Conservation (phyloP, 2,797 vertebrate genomes). For the Ceryle rudis region DNA sequence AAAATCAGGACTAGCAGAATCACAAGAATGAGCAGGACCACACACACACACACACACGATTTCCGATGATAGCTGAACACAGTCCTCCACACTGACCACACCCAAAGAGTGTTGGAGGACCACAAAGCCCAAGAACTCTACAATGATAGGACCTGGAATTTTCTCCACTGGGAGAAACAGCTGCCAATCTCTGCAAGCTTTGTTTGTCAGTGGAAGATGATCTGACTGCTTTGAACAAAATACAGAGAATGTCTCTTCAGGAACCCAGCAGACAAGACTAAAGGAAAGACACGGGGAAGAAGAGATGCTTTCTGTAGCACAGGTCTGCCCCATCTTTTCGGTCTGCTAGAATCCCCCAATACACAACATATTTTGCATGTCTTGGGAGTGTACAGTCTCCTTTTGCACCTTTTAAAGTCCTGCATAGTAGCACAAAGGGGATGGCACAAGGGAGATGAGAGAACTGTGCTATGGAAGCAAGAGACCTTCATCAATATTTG, state of each 20-base stretch:
- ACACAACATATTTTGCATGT: not conserved
- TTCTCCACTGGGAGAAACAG: conserved; percentile 38
- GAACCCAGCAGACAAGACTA: not conserved
- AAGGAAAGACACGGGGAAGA: not conserved
- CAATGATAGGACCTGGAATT: conserved; percentile 13
- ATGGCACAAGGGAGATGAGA: not conserved
- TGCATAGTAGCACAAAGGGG: conserved; percentile 55
- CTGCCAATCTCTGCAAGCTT: conserved; percentile 42
- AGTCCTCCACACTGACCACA: not conserved
- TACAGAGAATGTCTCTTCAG: not conserved
- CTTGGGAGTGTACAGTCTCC: not conserved
- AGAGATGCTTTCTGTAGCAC: not conserved
- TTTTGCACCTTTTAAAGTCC: conserved; percentile 42
- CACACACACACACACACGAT: not conserved
- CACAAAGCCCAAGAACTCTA: conserved; percentile 46
- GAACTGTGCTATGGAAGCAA: conserved; percentile 23
- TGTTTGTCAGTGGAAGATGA: not conserved
- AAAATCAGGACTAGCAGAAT: conserved; percentile 31
- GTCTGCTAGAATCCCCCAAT: not conserved
- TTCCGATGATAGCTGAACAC: not conserved
- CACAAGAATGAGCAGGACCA: conserved; percentile 39
- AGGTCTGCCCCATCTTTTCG: not conserved
- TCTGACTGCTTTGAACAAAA: conserved; percentile 13
- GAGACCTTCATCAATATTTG: conserved; percentile 5
- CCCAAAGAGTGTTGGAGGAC: not conserved